Conservation (phyloP, 2,113 vertebrate genomes). For the Dipodomys ordii region DNA sequence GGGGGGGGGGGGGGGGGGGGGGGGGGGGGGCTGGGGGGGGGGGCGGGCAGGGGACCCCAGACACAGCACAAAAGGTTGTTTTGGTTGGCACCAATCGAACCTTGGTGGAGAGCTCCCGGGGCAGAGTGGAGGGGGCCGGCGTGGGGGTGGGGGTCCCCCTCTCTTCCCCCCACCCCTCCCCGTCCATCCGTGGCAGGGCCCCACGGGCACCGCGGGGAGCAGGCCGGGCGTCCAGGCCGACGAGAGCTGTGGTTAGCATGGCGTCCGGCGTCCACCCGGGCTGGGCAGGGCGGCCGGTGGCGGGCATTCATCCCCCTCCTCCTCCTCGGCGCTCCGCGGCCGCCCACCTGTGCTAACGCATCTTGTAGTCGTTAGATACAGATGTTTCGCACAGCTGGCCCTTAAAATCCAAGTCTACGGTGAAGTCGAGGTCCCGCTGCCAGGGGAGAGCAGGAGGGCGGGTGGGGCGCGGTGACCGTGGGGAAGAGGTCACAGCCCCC, state of each 20-base stretch:
- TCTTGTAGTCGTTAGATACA: slow-evolving; percentile 98
- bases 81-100: slow-evolving; percentile 2
- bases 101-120: slow-evolving; percentile 43
- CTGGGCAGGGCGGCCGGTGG: slow-evolving; percentile 80
- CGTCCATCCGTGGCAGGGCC: slow-evolving; percentile 25
- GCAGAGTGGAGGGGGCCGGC: slow-evolving; percentile 30
- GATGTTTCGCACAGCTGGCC: slow-evolving; percentile 98
- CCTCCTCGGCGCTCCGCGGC: slow-evolving; percentile 57
- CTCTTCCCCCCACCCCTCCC: not conserved
- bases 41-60: slow-evolving; percentile 72
- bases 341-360: slow-evolving; percentile 90
- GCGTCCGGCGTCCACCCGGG: slow-evolving; percentile 68
- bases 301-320: slow-evolving; percentile 72
- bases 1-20: slow-evolving; percentile 24
- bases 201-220: slow-evolving; percentile 62
- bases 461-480: not conserved
- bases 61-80: slow-evolving; percentile 65
- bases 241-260: slow-evolving; percentile 75
- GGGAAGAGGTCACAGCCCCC: rapidly evolving
- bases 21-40: slow-evolving; percentile 47
- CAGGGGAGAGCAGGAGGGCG: slow-evolving; percentile 51
- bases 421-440: slow-evolving; percentile 98
- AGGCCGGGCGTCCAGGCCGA: slow-evolving; percentile 76
- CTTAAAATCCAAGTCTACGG: slow-evolving; percentile 98
- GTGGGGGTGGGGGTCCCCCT: not conserved